Evolutionary conservation across 2,888 invertebrate genomes (phyloP).

Genomic region (Morpho achilles): DNA sequence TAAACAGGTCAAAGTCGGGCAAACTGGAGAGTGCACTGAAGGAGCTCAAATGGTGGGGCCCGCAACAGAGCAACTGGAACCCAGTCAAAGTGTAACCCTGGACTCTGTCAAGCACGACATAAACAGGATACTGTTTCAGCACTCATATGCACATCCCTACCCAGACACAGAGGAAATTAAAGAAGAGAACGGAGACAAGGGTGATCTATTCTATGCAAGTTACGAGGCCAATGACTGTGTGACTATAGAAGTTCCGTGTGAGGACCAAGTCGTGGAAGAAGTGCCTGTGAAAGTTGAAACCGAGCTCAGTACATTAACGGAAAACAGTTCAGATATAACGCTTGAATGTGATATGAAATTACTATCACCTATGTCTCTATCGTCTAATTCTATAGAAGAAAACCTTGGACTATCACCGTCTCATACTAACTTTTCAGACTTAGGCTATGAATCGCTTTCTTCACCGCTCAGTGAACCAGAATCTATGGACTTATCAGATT

Average conservation of each 20-base stretch:
- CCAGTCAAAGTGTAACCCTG: constrained; percentile 82
- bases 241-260: constrained; percentile 84
- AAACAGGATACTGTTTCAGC: constrained; percentile 70
- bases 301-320: constrained; percentile 45
- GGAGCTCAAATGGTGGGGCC: constrained; percentile 89
- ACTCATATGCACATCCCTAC: constrained; percentile 76
- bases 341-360: constrained; percentile 66
- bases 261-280: constrained; percentile 70
- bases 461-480: constrained; percentile 71
- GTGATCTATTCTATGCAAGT: constrained; percentile 85
- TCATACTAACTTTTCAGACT: constrained; percentile 63
- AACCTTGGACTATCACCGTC: constrained; percentile 61
- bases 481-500: constrained; percentile 77
- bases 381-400: constrained; percentile 55
- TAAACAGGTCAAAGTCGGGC: constrained; percentile 58
- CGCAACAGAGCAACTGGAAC: constrained; percentile 91
- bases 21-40: constrained; percentile 63
- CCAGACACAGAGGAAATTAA: constrained; percentile 46
- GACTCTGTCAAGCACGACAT: constrained; percentile 57
- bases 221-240: constrained; percentile 86
- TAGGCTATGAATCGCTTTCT: constrained; percentile 70
- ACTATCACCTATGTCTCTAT: constrained; percentile 65
- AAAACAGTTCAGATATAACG: constrained; percentile 43
- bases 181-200: constrained; percentile 60
- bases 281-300: constrained; percentile 46